Conservation (phyloP, 2,888 invertebrate genomes). For the Sminthurinus aureus region DNA sequence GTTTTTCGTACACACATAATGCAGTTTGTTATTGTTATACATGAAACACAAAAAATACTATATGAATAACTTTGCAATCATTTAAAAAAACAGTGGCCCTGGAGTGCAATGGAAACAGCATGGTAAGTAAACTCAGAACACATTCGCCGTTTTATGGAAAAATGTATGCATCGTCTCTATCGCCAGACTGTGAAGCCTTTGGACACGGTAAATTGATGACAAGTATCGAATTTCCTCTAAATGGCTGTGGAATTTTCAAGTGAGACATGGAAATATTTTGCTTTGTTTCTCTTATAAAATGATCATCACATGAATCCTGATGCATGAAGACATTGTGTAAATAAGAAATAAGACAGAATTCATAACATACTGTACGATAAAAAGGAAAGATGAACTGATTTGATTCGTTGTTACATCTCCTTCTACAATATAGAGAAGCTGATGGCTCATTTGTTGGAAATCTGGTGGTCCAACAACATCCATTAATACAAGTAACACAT, state of each 20-base stretch:
- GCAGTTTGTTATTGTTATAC: not conserved
- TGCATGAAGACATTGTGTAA: too few species aligned
- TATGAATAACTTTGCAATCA: not conserved
- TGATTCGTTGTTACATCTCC: not conserved
- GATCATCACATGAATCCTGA: too few species aligned
- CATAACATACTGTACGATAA: not conserved
- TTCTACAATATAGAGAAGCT: constrained; percentile 43
- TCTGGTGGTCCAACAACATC: constrained; percentile 59
- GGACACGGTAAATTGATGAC: constrained; percentile 57
- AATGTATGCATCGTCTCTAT: constrained; percentile 53
- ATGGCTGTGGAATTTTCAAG: constrained; percentile 57
- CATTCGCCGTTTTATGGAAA: constrained; percentile 59
- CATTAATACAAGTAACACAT: constrained; percentile 49
- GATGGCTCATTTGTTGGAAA: constrained; percentile 58
- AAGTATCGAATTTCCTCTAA: constrained; percentile 53
- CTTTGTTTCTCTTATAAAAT: not conserved
- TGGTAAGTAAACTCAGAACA: constrained; percentile 57
- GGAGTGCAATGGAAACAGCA: constrained; percentile 56
- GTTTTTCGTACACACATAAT: not conserved
- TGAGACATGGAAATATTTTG: constrained; percentile 30
- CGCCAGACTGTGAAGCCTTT: constrained; percentile 57
- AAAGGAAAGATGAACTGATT: not conserved
- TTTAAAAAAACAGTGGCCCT: constrained; percentile 52
- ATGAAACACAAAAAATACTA: too few species aligned
- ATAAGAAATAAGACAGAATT: not conserved